Evolutionary conservation across 2,113 vertebrate species (phyloP).

Genomic region (Hystrix cristata): DNA sequence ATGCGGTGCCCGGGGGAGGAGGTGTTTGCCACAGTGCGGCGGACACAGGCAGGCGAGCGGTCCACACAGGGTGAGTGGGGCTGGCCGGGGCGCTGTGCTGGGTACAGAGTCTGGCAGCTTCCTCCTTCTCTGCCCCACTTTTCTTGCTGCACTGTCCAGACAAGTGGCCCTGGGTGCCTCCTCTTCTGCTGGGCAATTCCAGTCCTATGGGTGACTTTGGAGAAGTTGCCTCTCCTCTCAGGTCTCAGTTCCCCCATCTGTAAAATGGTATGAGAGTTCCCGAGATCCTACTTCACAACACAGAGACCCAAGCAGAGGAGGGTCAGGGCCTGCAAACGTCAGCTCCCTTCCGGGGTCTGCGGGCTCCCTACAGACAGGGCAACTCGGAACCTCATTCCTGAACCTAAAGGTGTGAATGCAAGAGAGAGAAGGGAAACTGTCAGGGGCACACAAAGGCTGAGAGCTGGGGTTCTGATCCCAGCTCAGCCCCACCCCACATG

Average conservation of each 20-base stretch:
- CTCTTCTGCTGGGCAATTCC: rapidly evolving
- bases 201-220: not conserved
- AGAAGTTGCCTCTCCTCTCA: not conserved
- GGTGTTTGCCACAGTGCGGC: slow-evolving; percentile 89
- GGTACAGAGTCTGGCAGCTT: rapidly evolving
- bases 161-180: not conserved
- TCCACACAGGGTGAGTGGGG: slow-evolving; percentile 93
- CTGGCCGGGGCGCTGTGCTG: not conserved
- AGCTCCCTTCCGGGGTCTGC: not conserved
- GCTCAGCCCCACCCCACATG: not conserved
- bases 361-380: not conserved
- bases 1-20: slow-evolving; percentile 91
- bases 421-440: not conserved
- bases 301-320: not conserved
- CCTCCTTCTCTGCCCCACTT: not conserved
- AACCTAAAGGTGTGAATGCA: not conserved
- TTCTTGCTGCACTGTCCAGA: not conserved
- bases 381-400: not conserved
- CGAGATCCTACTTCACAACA: not conserved
- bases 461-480: too few relatives aligned
- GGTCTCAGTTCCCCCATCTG: not conserved
- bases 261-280: not conserved
- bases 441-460: too few relatives aligned
- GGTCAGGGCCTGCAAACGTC: rapidly evolving
- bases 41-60: slow-evolving; percentile 88